These are phyloP conservation scores for Allygus modestus DNA, from an alignment of 2,888 invertebrate species.

Conservation along the genomic window DNA sequence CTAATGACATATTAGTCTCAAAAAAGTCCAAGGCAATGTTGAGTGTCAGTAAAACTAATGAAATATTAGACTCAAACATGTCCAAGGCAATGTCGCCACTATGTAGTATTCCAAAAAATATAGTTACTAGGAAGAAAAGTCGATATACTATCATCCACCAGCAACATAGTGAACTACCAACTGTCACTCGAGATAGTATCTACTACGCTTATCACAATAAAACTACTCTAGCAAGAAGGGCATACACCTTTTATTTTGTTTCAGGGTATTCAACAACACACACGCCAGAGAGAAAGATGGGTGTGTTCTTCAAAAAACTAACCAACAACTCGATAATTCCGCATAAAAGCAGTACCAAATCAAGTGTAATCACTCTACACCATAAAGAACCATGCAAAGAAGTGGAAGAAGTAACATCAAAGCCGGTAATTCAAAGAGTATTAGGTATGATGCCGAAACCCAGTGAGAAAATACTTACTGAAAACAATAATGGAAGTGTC, in stretches of 20 bases:
- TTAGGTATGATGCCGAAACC: not conserved
- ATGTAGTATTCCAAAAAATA: not conserved
- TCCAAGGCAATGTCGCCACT: not conserved
- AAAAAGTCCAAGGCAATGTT: too few species aligned
- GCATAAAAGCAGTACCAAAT: not conserved
- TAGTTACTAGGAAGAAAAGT: not conserved
- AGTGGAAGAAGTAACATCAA: not conserved
- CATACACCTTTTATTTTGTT: conserved; percentile 31
- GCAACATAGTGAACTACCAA: not conserved
- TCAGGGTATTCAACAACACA: not conserved
- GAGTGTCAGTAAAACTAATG: not conserved
- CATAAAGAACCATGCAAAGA: conserved; percentile 15
- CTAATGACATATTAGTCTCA: too few species aligned
- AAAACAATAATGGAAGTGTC: not conserved
- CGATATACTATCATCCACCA: not conserved
- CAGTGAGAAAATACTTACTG: not conserved
- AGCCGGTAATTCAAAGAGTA: not conserved
- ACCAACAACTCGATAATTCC: not conserved
- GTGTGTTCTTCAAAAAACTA: not conserved
- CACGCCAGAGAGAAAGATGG: not conserved
- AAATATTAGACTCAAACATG: not conserved
- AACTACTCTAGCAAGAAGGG: conserved; percentile 11
- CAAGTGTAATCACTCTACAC: not conserved
- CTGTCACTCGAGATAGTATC: not conserved
- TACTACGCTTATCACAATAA: conserved; percentile 26